Evolutionary conservation across 1,140 invertebrate genomes (phyloP).

Genomic region (honey bee (Apis mellifera)): Amel_HAv3.1 CM009943.2:9598001-9598500

Average conservation of each 20-base stretch:
- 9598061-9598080: neutral
- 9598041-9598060: neutral
- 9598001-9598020: neutral
- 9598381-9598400: neutral
- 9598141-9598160: too few species aligned
- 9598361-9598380: neutral
- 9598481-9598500: constrained; percentile 39
- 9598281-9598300: neutral
- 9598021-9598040: neutral
- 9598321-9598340: constrained; percentile 22
- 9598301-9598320: neutral
- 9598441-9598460: constrained; percentile 41
- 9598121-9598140: too few species aligned
- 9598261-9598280: neutral
- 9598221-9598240: neutral
- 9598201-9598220: neutral
- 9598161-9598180: too few species aligned
- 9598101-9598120: neutral
- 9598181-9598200: too few species aligned
- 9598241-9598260: neutral
- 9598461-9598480: neutral
- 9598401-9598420: neutral
- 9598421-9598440: constrained; percentile 37
- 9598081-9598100: neutral
- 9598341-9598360: constrained; percentile 47